Conservation (phyloP, 2,797 vertebrate genomes). For the Paedocypris micromegethes region DNA sequence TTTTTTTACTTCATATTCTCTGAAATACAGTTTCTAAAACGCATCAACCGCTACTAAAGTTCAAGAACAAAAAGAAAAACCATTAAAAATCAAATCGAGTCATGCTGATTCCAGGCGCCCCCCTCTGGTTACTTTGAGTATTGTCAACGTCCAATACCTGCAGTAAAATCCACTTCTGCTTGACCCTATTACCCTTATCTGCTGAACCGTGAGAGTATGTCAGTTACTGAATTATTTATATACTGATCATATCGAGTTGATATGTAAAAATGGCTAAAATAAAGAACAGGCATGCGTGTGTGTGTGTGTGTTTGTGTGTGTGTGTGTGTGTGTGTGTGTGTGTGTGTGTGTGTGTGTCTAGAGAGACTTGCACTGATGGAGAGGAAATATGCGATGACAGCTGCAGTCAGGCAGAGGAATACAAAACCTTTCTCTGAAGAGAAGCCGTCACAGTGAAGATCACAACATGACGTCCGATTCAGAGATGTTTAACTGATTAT, state of each 20-base stretch:
- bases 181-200: not conserved
- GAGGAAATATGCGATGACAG: conserved; percentile 32
- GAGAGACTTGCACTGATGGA: conserved; percentile 7
- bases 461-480: conserved; percentile 4
- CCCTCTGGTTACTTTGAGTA: conserved; percentile 31
- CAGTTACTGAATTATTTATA: not conserved
- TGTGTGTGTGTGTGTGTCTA: not conserved
- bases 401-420: conserved; percentile 27
- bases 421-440: conserved; percentile 2
- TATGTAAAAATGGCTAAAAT: too few species aligned
- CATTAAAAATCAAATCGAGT: too few species aligned
- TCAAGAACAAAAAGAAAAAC: too few species aligned
- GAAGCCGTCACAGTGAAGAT: not conserved
- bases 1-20: too few species aligned
- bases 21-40: too few species aligned
- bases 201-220: not conserved
- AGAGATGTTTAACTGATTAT: conserved; percentile 28
- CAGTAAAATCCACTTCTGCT: not conserved
- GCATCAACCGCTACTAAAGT: too few species aligned
- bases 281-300: not conserved
- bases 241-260: not conserved
- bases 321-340: not conserved
- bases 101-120: conserved; percentile 37
- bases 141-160: not conserved
- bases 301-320: not conserved